These are phyloP conservation scores for Diarsia rubi DNA, from an alignment of 2,888 invertebrate species.

Conservation along the genomic window DNA sequence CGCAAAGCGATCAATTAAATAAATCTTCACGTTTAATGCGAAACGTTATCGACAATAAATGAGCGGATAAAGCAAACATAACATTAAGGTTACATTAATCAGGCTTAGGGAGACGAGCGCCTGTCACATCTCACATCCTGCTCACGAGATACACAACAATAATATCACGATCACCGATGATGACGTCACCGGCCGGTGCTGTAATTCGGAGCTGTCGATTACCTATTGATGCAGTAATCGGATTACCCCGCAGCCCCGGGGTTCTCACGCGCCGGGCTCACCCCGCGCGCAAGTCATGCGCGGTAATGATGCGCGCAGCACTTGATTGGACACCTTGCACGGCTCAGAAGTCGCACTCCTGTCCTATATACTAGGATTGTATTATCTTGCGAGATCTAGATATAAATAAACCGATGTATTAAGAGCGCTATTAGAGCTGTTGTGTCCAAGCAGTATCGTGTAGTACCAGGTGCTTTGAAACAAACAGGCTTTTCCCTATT, in stretches of 20 bases:
- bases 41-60: constrained; percentile 41
- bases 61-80: constrained; percentile 35
- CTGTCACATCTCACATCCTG: constrained; percentile 35
- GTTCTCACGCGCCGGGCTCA: constrained; percentile 49
- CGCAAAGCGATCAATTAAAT: constrained; percentile 21
- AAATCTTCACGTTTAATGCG: constrained; percentile 6
- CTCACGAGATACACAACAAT: not conserved
- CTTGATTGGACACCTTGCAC: constrained; percentile 7
- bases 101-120: constrained; percentile 36
- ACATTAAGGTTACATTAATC: constrained; percentile 36
- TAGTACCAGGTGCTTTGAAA: not conserved
- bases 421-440: not conserved
- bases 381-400: not conserved
- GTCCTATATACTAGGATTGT: not conserved
- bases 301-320: constrained; percentile 68
- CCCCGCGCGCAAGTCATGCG: constrained; percentile 74
- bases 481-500: not conserved
- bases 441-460: not conserved
- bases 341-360: constrained; percentile 32
- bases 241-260: constrained; percentile 62
- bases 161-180: not conserved
- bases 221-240: constrained; percentile 69
- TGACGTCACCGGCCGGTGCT: constrained; percentile 33
- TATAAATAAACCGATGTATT: not conserved
- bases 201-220: constrained; percentile 50